Conservation (phyloP, 1,140 invertebrate genomes). For the Drosophila sechellia region DNA sequence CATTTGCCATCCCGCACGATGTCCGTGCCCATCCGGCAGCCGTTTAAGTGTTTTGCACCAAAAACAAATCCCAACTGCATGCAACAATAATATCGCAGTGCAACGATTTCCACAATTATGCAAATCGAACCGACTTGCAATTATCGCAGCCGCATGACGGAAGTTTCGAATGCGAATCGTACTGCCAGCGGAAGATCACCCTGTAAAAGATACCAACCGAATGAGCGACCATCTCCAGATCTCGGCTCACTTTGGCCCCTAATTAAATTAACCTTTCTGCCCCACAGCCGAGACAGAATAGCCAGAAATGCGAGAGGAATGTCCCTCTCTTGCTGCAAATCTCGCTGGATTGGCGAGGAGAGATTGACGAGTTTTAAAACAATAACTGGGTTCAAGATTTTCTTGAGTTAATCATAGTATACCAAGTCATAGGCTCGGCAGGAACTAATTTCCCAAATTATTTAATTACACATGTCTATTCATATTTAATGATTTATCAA, state of each 20-base stretch:
- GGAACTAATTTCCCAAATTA: too few species aligned
- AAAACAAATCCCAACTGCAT: slow-evolving; percentile 42
- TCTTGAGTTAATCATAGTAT: too few species aligned
- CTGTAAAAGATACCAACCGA: slow-evolving; percentile 31
- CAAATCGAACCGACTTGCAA: slow-evolving; percentile 52
- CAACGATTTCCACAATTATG: slow-evolving; percentile 54
- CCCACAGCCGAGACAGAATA: slow-evolving; percentile 19
- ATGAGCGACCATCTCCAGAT: slow-evolving; percentile 1
- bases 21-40: slow-evolving; percentile 56
- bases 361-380: background rate
- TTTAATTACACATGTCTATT: too few species aligned
- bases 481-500: too few species aligned
- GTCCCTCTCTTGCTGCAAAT: slow-evolving; percentile 7
- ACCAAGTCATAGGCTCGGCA: too few species aligned
- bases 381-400: background rate
- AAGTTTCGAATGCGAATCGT: slow-evolving; percentile 5
- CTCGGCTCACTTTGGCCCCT: slow-evolving; percentile 22
- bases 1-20: slow-evolving; percentile 25
- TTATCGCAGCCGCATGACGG: slow-evolving; percentile 38
- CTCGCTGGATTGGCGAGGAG: slow-evolving; percentile 10
- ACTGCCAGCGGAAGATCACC: slow-evolving; percentile 6
- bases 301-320: slow-evolving; percentile 18
- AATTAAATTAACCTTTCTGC: slow-evolving; percentile 75
- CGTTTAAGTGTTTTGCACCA: slow-evolving; percentile 52
- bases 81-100: slow-evolving; percentile 48